Base-by-base conservation (phyloP, 2,797 vertebrate species). In the Sylvia borin region DNA sequence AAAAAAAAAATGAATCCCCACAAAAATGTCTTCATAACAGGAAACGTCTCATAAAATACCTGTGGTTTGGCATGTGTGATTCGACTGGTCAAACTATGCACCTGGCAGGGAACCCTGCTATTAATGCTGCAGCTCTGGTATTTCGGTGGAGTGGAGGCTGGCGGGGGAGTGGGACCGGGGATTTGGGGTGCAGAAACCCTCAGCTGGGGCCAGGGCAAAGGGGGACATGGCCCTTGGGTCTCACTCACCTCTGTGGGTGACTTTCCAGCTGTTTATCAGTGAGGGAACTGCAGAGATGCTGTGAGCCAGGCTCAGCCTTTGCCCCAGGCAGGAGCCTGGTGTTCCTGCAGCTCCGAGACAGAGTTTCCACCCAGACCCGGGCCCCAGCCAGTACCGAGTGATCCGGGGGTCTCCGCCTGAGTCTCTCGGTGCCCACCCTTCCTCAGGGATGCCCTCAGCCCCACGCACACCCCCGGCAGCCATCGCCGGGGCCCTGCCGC, bases 1-100 rank as follows among this genome's bases (percentile, higher is more conserved):
- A 77, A 95, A 85, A 78, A 85, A 78, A 78, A 91, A 84, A 93
- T 73, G 95, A 96, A 96, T 96, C 95, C 95, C 95, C 88, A 96
- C 96, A 97, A 97, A 97, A 98, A 98, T 97, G 97, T 98, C 98
- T 98, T 91, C 95, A 98, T 97, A 98, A 98, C 98, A 99, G 98
- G 98, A 98, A 98, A 98, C 94, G 95, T 97, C 98, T 97, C 97
- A 97, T 98, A 98, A 98, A 98, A 98, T 98, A 98, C 97, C 97
- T 96, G 98, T 95, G 98, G 98, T 98, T 98, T 98, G 97, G 98
- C 97, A 89, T 77, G 96, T 94, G 90, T 73, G 94, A 95, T 93
- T 80, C 53, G 81, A 88, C 97, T 97, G 92, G 96, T 97, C 91
- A 93, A 95, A 96, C 95, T 97, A 97, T 98, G 97, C 97, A 98